These are phyloP conservation scores for Procambarus clarkii DNA, from an alignment of 1,140 invertebrate species.

Conservation along the genomic window DNA sequence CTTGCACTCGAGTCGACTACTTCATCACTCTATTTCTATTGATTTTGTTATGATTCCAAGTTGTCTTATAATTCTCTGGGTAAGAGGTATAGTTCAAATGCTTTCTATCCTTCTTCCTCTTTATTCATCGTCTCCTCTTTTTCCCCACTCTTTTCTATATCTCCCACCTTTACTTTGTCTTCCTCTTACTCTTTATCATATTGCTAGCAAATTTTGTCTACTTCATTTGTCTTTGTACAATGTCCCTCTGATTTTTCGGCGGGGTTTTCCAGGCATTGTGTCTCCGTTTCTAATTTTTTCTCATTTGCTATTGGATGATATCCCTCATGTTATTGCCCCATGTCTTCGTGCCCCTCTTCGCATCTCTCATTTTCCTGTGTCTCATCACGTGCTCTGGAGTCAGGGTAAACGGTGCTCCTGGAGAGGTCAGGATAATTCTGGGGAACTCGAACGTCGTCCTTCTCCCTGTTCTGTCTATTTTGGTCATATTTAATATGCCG, in stretches of 20 bases:
- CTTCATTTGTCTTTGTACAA: neutral
- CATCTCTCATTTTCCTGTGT: neutral
- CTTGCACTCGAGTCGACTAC: too few species aligned
- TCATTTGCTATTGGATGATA: neutral
- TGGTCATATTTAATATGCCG: too few species aligned
- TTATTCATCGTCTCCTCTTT: neutral
- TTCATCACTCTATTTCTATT: too few species aligned
- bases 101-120: neutral
- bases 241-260: neutral
- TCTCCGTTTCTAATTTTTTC: slow-evolving; percentile 1
- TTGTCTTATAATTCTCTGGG: too few species aligned
- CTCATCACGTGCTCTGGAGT: too few species aligned
- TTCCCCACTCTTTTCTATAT: neutral
- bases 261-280: neutral
- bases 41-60: too few species aligned
- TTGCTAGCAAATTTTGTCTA: neutral
- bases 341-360: neutral
- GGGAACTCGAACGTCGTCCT: too few species aligned
- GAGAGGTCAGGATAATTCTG: too few species aligned
- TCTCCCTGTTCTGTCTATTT: too few species aligned
- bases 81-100: too few species aligned
- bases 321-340: neutral
- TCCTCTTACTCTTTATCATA: neutral
- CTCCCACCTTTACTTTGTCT: neutral
- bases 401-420: too few species aligned